Evolutionary conservation across 1,140 invertebrate species (phyloP).

Genomic region (Drosophila parvula): DNA sequence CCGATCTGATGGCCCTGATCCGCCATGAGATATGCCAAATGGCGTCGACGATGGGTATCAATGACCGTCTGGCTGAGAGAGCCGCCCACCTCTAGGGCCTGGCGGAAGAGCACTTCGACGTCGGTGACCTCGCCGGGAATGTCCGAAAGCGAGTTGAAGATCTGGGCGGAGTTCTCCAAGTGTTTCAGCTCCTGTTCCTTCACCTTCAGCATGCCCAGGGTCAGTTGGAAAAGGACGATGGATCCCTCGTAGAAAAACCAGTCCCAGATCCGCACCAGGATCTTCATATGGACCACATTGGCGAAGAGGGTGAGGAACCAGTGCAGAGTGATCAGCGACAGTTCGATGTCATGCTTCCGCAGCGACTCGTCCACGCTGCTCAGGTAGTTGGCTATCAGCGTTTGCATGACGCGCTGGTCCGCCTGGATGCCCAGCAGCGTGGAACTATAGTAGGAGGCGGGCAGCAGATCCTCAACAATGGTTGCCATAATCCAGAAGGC

Average conservation of each 20-base stretch:
- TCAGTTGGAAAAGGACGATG: conserved; percentile 97
- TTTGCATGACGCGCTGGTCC: conserved; percentile 96
- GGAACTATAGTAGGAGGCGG: conserved; percentile 98
- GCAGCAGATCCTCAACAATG: conserved; percentile 98
- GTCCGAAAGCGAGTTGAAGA: conserved; percentile 98
- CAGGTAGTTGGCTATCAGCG: conserved; percentile 94
- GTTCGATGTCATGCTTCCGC: conserved; percentile 97
- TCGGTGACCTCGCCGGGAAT: conserved; percentile 96
- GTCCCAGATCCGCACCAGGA: conserved; percentile 97
- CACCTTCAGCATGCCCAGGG: conserved; percentile 96
- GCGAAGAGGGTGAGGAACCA: conserved; percentile 99
- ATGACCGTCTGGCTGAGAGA: conserved; percentile 94
- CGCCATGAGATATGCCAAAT: conserved; percentile 98
- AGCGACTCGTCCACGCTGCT: conserved; percentile 95
- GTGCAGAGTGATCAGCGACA: conserved; percentile 97
- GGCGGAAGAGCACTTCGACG: conserved; percentile 89
- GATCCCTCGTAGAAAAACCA: conserved; percentile 98
- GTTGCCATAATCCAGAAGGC: conserved; percentile 99
- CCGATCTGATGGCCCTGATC: conserved; percentile 95
- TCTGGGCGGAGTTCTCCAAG: conserved; percentile 96
- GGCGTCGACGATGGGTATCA: conserved; percentile 94
- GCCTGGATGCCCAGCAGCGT: conserved; percentile 95
- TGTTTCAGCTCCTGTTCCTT: conserved; percentile 93
- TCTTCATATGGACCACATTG: conserved; percentile 98
- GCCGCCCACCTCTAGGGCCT: conserved; percentile 86